Evolutionary conservation across 2,113 vertebrate species (phyloP).

Genomic region (Phylloscopus trochiloides): DNA sequence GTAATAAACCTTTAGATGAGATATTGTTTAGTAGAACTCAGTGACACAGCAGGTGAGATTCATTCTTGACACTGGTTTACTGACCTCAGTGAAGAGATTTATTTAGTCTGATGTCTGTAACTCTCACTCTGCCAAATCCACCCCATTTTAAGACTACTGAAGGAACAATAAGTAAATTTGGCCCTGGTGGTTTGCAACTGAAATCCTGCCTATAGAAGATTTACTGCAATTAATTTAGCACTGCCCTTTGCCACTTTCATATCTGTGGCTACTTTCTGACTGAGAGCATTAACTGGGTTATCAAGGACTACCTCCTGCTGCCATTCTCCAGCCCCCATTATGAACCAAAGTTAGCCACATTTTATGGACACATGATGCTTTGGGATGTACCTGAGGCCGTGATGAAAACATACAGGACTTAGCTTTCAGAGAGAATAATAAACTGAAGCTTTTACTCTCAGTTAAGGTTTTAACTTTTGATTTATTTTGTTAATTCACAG

Average conservation of each 20-base stretch:
- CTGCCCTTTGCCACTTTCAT: neutral
- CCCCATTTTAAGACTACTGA: neutral
- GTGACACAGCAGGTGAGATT: neutral
- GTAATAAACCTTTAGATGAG: neutral
- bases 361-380: neutral
- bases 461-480: neutral
- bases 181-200: neutral
- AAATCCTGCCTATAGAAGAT: neutral
- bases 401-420: neutral
- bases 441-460: neutral
- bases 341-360: neutral
- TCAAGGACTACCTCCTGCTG: neutral
- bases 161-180: neutral
- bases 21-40: neutral
- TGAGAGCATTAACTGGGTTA: neutral
- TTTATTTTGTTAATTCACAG: neutral
- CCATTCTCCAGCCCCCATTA: neutral
- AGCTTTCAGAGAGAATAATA: neutral
- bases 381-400: neutral
- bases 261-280: neutral
- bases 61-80: neutral
- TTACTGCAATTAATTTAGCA: conserved; percentile 16
- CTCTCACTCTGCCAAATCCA: neutral
- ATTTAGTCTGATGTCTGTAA: neutral
- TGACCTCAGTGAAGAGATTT: neutral